phyloP scores from a whole-genome alignment of 1,140 invertebrate species.

The Meloidogyne chitwoodi region DNA sequence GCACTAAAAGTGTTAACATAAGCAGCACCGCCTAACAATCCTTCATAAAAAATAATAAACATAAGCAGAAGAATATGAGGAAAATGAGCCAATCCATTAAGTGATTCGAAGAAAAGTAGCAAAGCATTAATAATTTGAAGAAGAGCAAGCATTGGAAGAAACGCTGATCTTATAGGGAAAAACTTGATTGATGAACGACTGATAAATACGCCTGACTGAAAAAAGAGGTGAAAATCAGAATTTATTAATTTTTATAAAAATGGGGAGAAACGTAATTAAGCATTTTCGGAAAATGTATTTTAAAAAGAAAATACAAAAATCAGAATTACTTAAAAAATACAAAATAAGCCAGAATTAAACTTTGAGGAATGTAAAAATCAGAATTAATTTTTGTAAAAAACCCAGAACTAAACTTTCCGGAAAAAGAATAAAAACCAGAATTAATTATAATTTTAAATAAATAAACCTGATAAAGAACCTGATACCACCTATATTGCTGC shows the following conservation, averaged over 20 bases:
- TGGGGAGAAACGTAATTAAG: too few relatives aligned
- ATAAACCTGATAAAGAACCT: conserved; percentile 75
- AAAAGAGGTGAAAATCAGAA: neutral
- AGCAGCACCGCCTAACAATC: conserved; percentile 38
- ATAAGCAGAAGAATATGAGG: conserved; percentile 50
- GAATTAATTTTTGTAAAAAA: neutral
- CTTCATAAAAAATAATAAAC: conserved; percentile 38
- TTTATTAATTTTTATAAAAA: too few relatives aligned
- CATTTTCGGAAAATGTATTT: too few relatives aligned
- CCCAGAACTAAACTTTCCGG: too few relatives aligned
- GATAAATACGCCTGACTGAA: conserved; percentile 72
- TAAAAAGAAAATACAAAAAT: neutral
- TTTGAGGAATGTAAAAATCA: too few relatives aligned
- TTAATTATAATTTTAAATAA: neutral
- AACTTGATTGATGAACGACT: conserved; percentile 78
- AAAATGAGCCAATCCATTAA: conserved; percentile 34
- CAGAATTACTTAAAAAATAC: neutral
- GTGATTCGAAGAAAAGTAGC: conserved; percentile 45
- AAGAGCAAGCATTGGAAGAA: conserved; percentile 73
- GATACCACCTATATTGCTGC: conserved; percentile 77
- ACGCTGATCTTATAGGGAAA: conserved; percentile 66
- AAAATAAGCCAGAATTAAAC: too few relatives aligned
- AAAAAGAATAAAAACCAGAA: neutral
- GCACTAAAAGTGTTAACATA: conserved; percentile 45
- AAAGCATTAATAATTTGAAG: conserved; percentile 67